Base-by-base conservation (phyloP, 2,797 vertebrate species). In the Xyrichtys novacula region DNA sequence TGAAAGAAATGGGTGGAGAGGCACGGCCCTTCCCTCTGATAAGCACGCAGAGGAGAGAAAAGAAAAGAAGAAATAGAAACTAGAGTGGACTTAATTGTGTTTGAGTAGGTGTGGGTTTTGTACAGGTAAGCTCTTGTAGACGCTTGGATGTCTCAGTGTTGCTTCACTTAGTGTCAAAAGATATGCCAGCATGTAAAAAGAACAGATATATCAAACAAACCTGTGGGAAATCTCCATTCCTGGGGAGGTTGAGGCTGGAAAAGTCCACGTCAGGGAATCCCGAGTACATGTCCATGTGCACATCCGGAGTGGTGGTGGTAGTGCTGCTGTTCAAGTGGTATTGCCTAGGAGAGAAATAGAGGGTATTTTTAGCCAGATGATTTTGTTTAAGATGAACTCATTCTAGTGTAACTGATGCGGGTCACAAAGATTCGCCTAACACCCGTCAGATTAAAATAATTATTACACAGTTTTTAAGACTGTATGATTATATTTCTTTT, bases 201-300 rank as follows among this genome's bases (percentile, higher is more conserved):
- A 39, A n/a, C 8, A 53, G 28, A 25, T 14, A 11, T 11, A 23
- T 23, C 29, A 65, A 80, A 86, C 85, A 17, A 64, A 98, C 97
- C 96, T 95, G 95, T 89, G 94, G 56, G 80, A 96, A 94, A 78
- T 96, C 95, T 65, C 91, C 93, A 56, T 93, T 96, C 81, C 93
- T 91, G 58, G 92, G 81, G 26, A 93, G 71, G 81, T 78, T 91
- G 49, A 92, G 52, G 50, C 86, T 22, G 67, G 91, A 54, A 66
- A 94, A 95, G 90, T 95, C 95, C 81, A 95, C 52, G 11, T 96
- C 94, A 1, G 81, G 36, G 67, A 94, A 93, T 57, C 87, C 85
- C 32, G 87, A 84, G 63, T 85, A 93, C 68, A 92, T 77, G 70
- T 93, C 93, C 88, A 93, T 90, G 75, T 85, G 88, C 88, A 91